These are phyloP conservation scores for Himalopsyche anomala DNA, from an alignment of 2,888 invertebrate genomes.

Conservation along the genomic window DNA sequence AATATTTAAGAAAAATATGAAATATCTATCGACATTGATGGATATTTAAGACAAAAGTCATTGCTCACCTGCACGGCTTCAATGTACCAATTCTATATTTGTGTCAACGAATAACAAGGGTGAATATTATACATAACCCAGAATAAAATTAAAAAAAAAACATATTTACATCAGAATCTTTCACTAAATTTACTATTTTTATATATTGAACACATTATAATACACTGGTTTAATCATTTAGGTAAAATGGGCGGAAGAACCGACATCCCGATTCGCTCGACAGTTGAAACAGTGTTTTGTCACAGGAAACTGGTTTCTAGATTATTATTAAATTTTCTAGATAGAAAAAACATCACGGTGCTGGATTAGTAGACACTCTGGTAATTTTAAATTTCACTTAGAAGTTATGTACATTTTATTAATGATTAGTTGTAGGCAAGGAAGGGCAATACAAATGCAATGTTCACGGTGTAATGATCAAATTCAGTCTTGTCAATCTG, in stretches of 20 bases:
- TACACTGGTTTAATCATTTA: slow-evolving; percentile 60
- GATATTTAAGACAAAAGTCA: too few relatives aligned
- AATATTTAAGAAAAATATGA: too few relatives aligned
- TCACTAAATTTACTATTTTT: slow-evolving; percentile 26
- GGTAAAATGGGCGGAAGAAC: slow-evolving; percentile 61
- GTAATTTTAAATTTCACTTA: too few relatives aligned
- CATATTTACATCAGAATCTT: slow-evolving; percentile 40
- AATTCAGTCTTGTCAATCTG: too few relatives aligned
- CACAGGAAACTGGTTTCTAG: neutral
- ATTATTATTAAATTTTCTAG: neutral
- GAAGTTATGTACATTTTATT: too few relatives aligned
- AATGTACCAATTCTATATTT: too few relatives aligned
- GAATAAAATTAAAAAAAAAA: neutral
- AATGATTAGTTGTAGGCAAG: too few relatives aligned
- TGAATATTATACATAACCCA: neutral
- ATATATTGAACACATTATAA: slow-evolving; percentile 63
- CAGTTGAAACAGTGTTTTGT: neutral
- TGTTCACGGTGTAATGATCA: too few relatives aligned
- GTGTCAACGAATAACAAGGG: neutral
- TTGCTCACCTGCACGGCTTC: too few relatives aligned
- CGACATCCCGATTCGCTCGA: neutral
- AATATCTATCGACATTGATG: too few relatives aligned
- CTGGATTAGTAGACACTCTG: too few relatives aligned
- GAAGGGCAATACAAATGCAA: too few relatives aligned
- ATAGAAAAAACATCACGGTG: neutral